These are phyloP conservation scores for Crossaster papposus DNA, from an alignment of 53 echinoderm and acorn worm genomes.

Conservation along the genomic window DNA sequence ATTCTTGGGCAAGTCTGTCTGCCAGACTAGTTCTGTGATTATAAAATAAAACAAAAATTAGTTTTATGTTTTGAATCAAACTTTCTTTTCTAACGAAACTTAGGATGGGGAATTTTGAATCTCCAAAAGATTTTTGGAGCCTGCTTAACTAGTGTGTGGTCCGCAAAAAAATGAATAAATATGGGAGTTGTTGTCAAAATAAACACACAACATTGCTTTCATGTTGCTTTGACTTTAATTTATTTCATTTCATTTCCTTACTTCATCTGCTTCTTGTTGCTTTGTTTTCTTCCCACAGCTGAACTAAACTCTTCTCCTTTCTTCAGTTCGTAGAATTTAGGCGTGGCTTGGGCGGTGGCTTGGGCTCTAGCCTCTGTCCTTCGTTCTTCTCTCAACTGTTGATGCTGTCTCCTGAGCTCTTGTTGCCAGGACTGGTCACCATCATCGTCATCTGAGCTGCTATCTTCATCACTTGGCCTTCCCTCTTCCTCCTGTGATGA, in stretches of 20 bases:
- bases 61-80: too few relatives aligned
- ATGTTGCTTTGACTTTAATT: too few relatives aligned
- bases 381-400: conserved; percentile 67
- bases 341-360: conserved; percentile 20
- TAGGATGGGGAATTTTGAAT: too few relatives aligned
- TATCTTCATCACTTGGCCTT: conserved; percentile 80
- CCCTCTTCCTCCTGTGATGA: conserved; percentile 73
- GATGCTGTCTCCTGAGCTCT: conserved; percentile 77
- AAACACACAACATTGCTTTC: not conserved
- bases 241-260: not conserved
- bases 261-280: conserved; percentile 64
- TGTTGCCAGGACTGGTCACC: conserved; percentile 81
- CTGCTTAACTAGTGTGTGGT: too few relatives aligned
- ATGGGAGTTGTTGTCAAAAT: not conserved
- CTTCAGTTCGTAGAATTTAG: conserved; percentile 90
- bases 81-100: too few relatives aligned
- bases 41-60: not conserved
- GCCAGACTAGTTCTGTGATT: conserved; percentile 74
- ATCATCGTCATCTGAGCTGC: conserved; percentile 76
- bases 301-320: conserved; percentile 75
- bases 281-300: conserved; percentile 14
- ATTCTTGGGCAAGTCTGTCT: conserved; percentile 63
- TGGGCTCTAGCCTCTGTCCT: conserved; percentile 34
- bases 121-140: too few relatives aligned
- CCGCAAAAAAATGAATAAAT: too few relatives aligned